A percentile compares a stretch with the other conserved stretches of the same genome.
These are phyloP conservation scores for Neosilurus hyrtlii DNA, from an alignment of 2,797 vertebrate genomes.

Conservation along the genomic window DNA sequence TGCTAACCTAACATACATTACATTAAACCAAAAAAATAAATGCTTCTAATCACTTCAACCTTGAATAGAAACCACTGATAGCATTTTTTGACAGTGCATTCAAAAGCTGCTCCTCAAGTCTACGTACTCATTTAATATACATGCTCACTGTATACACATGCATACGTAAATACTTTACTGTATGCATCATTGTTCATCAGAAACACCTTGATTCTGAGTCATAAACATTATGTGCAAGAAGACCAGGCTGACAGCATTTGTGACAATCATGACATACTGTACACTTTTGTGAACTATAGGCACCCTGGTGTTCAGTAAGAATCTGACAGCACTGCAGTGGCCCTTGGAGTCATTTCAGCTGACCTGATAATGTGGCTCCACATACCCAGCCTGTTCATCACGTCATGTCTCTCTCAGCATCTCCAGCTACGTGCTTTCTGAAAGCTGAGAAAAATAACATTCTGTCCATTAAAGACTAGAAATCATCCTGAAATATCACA, in stretches of 20 bases:
- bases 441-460: conserved; percentile 39
- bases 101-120: neutral
- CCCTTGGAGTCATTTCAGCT: conserved; percentile 36
- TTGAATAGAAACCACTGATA: too few species aligned
- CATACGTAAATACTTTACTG: neutral
- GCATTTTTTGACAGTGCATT: too few species aligned
- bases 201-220: conserved; percentile 19
- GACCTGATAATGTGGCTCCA: conserved; percentile 1
- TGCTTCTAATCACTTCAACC: too few species aligned
- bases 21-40: too few species aligned
- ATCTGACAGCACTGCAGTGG: conserved; percentile 27
- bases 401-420: conserved; percentile 40
- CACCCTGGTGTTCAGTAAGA: conserved; percentile 29
- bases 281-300: conserved; percentile 38
- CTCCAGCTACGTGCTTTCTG: conserved; percentile 35
- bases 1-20: too few species aligned
- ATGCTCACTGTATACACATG: neutral
- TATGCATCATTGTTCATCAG: neutral
- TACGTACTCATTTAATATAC: neutral
- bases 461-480: conserved; percentile 20
- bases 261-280: conserved; percentile 28
- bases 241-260: conserved; percentile 36
- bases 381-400: conserved; percentile 43
- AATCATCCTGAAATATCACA: conserved; percentile 36
- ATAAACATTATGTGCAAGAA: conserved; percentile 32